Percentiles rank a stretch among this genome's conserved stretches.
Evolutionary conservation across 1,140 invertebrate genomes (phyloP).

Genomic region (Pseudomyrmex dendroicus): DNA sequence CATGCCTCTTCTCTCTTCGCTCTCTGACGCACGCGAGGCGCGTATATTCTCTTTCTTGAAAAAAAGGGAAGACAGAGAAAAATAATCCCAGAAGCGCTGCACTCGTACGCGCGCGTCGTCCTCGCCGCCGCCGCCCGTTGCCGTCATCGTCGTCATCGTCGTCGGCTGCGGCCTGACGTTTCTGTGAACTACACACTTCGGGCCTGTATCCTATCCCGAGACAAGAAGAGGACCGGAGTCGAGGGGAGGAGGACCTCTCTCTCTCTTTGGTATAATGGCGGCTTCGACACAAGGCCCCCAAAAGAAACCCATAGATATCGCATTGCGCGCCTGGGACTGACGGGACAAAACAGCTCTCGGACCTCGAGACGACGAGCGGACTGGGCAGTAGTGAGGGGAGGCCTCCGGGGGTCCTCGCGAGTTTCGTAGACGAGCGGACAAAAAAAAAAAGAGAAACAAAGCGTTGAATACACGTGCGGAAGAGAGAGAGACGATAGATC

Average conservation of each 20-base stretch:
- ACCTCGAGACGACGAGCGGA: slow-evolving; percentile 77
- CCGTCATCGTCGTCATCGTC: background rate
- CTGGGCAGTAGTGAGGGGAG: slow-evolving; percentile 5
- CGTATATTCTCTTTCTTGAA: slow-evolving; percentile 31
- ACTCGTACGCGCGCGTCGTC: slow-evolving; percentile 28
- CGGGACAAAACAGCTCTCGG: slow-evolving; percentile 82
- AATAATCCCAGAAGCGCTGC: slow-evolving; percentile 37
- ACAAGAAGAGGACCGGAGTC: slow-evolving; percentile 43
- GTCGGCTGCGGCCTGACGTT: slow-evolving; percentile 60
- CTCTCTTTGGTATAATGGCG: slow-evolving; percentile 72
- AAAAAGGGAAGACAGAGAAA: slow-evolving; percentile 43
- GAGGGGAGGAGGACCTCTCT: slow-evolving; percentile 9
- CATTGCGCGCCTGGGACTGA: slow-evolving; percentile 83
- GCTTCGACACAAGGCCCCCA: slow-evolving; percentile 76
- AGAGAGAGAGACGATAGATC: slow-evolving; percentile 29
- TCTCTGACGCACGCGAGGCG: slow-evolving; percentile 47
- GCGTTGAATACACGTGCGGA: background rate
- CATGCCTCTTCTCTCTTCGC: slow-evolving; percentile 12
- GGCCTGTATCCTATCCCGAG: slow-evolving; percentile 13
- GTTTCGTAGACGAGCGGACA: slow-evolving; percentile 67
- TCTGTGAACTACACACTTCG: slow-evolving; percentile 66
- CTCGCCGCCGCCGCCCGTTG: background rate
- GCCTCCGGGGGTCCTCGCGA: slow-evolving; percentile 61
- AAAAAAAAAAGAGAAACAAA: slow-evolving; percentile 42
- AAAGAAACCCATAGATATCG: slow-evolving; percentile 84